Evolutionary conservation across 1,140 invertebrate species (phyloP).

Genomic region (Rhagoletis pomonella): DNA sequence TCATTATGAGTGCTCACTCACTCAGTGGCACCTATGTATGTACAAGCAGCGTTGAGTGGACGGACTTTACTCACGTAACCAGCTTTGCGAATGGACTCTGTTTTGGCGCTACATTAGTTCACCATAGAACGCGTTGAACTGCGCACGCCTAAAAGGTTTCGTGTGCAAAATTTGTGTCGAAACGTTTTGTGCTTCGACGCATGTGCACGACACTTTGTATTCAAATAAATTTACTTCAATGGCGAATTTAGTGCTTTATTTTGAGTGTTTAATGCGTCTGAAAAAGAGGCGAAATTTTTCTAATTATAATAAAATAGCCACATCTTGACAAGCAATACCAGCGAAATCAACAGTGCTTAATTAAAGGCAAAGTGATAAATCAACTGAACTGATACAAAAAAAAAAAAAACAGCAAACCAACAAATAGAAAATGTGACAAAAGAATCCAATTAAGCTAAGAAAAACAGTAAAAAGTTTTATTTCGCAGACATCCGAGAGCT

Average conservation of each 20-base stretch:
- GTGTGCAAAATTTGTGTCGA: background rate
- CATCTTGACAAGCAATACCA: background rate
- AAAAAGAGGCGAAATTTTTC: background rate
- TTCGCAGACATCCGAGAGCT: background rate
- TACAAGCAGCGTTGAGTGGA: background rate
- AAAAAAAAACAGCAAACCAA: background rate
- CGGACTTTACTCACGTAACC: background rate
- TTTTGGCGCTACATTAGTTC: background rate
- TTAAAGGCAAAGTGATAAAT: background rate
- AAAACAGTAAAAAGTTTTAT: background rate
- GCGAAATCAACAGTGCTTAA: background rate
- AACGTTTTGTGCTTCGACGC: background rate
- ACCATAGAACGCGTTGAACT: conserved; percentile 10
- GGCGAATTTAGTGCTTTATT: background rate
- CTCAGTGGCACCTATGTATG: background rate
- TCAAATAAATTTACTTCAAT: background rate
- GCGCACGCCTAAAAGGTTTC: conserved; percentile 33
- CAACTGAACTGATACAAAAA: background rate
- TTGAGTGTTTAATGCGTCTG: background rate
- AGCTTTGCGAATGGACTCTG: background rate
- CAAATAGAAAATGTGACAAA: background rate
- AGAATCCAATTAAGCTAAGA: background rate
- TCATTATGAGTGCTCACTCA: background rate
- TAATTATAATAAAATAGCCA: background rate
- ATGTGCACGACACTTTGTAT: background rate